These are phyloP conservation scores for Oncorhynchus keta DNA, from an alignment of 2,113 vertebrate genomes.

Conservation along the genomic window DNA sequence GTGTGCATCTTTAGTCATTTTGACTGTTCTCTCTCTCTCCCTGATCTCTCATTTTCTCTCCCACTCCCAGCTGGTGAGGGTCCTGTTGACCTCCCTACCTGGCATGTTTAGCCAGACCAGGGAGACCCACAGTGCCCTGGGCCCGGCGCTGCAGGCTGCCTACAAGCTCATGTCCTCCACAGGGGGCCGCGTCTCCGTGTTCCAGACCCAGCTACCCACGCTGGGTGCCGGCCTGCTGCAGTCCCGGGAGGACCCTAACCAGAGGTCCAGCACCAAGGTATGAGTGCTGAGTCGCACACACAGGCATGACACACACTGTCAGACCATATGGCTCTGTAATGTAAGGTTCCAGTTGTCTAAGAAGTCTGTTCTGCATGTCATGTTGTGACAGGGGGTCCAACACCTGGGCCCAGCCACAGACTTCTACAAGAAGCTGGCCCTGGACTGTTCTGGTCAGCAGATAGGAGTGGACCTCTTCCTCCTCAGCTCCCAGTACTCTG, in stretches of 20 bases:
- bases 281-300: neutral
- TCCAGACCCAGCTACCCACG: slow-evolving; percentile 93
- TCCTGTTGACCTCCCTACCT: slow-evolving; percentile 85
- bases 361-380: too few relatives aligned
- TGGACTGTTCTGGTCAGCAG: slow-evolving; percentile 97
- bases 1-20: neutral
- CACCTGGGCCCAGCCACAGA: slow-evolving; percentile 96
- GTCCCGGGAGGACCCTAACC: slow-evolving; percentile 94
- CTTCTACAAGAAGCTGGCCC: slow-evolving; percentile 96
- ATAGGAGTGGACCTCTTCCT: slow-evolving; percentile 96
- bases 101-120: slow-evolving; percentile 87
- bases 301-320: neutral
- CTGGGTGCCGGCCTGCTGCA: slow-evolving; percentile 87
- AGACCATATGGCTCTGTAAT: too few relatives aligned
- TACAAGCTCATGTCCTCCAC: slow-evolving; percentile 95
- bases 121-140: slow-evolving; percentile 92
- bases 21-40: neutral
- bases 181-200: slow-evolving; percentile 91
- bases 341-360: too few relatives aligned
- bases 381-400: slow-evolving; percentile 70
- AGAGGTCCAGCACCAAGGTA: slow-evolving; percentile 93
- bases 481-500: slow-evolving; percentile 92
- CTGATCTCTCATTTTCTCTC: slow-evolving; percentile 12
- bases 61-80: slow-evolving; percentile 86
- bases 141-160: slow-evolving; percentile 92